A percentile compares a stretch with the other conserved stretches of the same genome.
These are phyloP conservation scores for Pelusios castaneus DNA, from an alignment of 2,113 vertebrate genomes.

Conservation along the genomic window DNA sequence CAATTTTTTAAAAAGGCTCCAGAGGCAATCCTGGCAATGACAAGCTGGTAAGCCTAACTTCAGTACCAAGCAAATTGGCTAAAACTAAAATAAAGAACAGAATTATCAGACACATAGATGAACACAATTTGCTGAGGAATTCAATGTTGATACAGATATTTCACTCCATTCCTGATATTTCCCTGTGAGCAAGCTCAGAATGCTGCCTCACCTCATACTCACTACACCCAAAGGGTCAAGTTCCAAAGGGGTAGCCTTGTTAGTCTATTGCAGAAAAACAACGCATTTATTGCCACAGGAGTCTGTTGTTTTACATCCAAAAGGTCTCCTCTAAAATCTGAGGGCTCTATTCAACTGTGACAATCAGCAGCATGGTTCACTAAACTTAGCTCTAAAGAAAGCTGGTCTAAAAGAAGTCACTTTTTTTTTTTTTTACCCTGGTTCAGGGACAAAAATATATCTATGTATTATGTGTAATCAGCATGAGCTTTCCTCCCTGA, in stretches of 20 bases:
- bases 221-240: neutral
- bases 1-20: too few species aligned
- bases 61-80: too few species aligned
- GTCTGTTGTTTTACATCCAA: too few species aligned
- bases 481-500: neutral
- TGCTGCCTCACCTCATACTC: neutral
- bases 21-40: too few species aligned
- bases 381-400: neutral
- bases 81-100: too few species aligned
- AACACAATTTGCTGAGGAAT: too few species aligned
- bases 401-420: neutral
- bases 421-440: neutral
- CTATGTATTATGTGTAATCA: neutral
- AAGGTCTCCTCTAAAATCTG: neutral
- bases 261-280: too few species aligned
- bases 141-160: neutral
- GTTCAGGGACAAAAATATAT: neutral
- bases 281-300: too few species aligned
- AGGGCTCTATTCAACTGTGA: neutral
- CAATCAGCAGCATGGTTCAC: neutral
- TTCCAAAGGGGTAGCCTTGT: too few species aligned
- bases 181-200: neutral
- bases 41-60: too few species aligned
- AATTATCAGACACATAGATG: too few species aligned
- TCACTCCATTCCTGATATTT: neutral